Percentiles rank a stretch among this genome's conserved stretches.
These are phyloP conservation scores for Bathynomus jamesi DNA, from an alignment of 1,140 invertebrate species.

Conservation along the genomic window DNA sequence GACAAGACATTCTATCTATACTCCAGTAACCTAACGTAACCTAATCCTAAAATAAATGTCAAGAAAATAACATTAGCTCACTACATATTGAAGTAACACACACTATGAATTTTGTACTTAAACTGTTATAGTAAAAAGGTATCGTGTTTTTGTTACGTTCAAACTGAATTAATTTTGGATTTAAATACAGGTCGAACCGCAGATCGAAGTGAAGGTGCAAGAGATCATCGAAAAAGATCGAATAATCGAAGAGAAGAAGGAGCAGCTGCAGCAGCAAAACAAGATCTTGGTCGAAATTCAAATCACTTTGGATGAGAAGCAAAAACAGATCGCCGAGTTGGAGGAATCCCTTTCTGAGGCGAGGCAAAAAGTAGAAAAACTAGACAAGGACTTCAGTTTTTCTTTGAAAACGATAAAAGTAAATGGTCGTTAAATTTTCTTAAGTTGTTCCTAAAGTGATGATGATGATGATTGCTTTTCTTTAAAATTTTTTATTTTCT, in stretches of 20 bases:
- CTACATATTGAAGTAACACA: too few species aligned
- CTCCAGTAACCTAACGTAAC: too few species aligned
- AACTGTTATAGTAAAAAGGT: too few species aligned
- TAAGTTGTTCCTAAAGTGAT: neutral
- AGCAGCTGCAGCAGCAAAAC: slow-evolving; percentile 44
- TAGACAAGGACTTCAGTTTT: slow-evolving; percentile 7
- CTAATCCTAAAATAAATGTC: too few species aligned
- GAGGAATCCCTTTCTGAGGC: slow-evolving; percentile 23
- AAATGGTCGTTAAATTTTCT: neutral
- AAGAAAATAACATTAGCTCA: too few species aligned
- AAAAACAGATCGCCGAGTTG: slow-evolving; percentile 41
- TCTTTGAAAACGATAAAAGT: slow-evolving; percentile 5
- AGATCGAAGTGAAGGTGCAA: slow-evolving; percentile 43
- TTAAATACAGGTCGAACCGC: slow-evolving; percentile 42
- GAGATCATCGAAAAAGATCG: slow-evolving; percentile 41
- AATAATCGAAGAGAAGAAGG: slow-evolving; percentile 45
- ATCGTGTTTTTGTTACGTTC: too few species aligned
- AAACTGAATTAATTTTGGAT: too few species aligned
- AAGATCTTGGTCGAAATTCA: slow-evolving; percentile 43
- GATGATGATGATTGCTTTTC: neutral
- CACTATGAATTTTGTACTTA: too few species aligned
- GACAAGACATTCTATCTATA: too few species aligned
- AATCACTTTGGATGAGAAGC: slow-evolving; percentile 43
- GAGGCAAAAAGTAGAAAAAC: slow-evolving; percentile 9
- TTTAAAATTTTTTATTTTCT: neutral